A percentile compares a stretch with the other conserved stretches of the same genome.
Evolutionary conservation across 2,888 invertebrate genomes (phyloP).

Genomic region (Hydrotaea diabolus): DNA sequence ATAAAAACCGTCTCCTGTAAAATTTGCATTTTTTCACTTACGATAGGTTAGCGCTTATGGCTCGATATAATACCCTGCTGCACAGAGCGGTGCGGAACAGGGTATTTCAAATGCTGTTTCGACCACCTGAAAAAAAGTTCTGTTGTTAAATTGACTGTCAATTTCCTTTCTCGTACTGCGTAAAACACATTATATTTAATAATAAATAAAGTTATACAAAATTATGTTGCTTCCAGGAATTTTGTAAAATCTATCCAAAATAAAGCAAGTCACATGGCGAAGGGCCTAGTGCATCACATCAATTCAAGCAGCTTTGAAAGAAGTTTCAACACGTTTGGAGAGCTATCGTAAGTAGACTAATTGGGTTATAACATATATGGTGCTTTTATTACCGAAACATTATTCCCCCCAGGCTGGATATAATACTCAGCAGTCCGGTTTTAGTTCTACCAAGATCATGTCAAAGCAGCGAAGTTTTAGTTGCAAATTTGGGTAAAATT

Average conservation of each 20-base stretch:
- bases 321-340: constrained; percentile 36
- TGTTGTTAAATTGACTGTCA: too few relatives aligned
- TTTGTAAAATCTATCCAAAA: constrained; percentile 92
- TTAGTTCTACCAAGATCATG: constrained; percentile 91
- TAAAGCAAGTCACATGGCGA: constrained; percentile 96
- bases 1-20: too few relatives aligned
- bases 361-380: background rate
- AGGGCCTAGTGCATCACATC: constrained; percentile 90
- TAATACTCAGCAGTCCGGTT: constrained; percentile 94
- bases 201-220: too few relatives aligned
- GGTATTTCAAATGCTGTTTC: too few relatives aligned
- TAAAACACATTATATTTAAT: too few relatives aligned
- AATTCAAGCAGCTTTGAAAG: constrained; percentile 34
- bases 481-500: constrained; percentile 96
- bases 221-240: constrained; percentile 82
- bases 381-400: background rate
- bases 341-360: constrained; percentile 56
- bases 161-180: too few relatives aligned
- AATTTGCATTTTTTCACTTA: too few relatives aligned
- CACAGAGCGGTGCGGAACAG: too few relatives aligned
- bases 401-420: constrained; percentile 83
- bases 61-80: too few relatives aligned
- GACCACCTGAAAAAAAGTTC: too few relatives aligned
- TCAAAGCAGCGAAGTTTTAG: constrained; percentile 90
- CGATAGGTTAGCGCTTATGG: too few relatives aligned